A percentile compares a stretch with the other conserved stretches of the same genome.
Evolutionary conservation across 1,140 invertebrate genomes (phyloP).

Genomic region (Sycophila sp.): DNA sequence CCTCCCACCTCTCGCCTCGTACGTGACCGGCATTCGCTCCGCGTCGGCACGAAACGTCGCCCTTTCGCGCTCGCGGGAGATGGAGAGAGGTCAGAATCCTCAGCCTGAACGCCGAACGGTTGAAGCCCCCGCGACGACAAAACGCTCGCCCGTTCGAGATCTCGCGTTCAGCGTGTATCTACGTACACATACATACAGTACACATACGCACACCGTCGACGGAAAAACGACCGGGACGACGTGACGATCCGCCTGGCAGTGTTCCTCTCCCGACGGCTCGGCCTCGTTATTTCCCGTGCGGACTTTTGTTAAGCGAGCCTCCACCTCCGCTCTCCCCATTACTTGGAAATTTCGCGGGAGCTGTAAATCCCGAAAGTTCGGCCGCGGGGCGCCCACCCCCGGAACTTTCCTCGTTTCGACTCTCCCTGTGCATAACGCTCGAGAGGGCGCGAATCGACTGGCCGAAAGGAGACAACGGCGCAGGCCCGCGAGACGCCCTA

Average conservation of each 20-base stretch:
- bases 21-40: conserved; percentile 33
- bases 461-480: background rate
- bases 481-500: background rate
- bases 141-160: background rate
- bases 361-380: conserved; percentile 34
- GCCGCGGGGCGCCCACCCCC: background rate
- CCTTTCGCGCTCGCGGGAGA: background rate
- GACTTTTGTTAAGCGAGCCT: conserved; percentile 36
- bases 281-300: conserved; percentile 29
- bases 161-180: background rate
- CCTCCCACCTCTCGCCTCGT: background rate
- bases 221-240: too few species aligned
- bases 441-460: background rate
- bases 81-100: background rate
- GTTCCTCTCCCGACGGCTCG: background rate
- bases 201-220: too few species aligned
- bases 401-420: conserved; percentile 30
- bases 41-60: conserved; percentile 13
- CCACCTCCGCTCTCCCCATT: too few species aligned
- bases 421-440: background rate
- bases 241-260: background rate
- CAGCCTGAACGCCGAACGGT: background rate
- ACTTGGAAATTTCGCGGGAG: conserved; percentile 30
- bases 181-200: background rate
- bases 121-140: conserved; percentile 1